A percentile compares a stretch with the other conserved stretches of the same genome.
phyloP scores from a whole-genome alignment of 2,797 vertebrate genomes.

The Danionella dracula region DNA sequence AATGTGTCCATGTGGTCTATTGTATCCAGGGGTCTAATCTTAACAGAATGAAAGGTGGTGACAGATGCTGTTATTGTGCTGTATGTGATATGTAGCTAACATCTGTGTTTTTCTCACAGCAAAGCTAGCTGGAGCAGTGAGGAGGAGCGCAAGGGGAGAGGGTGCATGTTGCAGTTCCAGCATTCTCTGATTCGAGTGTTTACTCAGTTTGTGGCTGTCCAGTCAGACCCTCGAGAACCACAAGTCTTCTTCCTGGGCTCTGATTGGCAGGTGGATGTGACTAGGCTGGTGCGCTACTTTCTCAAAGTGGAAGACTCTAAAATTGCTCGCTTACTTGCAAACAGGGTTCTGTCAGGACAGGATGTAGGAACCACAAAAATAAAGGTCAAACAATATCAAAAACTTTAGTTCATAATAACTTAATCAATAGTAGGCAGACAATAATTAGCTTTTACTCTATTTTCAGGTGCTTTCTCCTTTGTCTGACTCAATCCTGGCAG shows the following conservation, averaged over 20 bases:
- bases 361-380: conserved; percentile 85
- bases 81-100: conserved; percentile 30
- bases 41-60: neutral
- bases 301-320: conserved; percentile 88
- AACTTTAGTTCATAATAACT: too few species aligned
- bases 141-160: conserved; percentile 76
- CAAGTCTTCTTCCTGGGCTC: conserved; percentile 78
- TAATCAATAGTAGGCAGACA: too few species aligned
- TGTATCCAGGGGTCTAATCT: neutral
- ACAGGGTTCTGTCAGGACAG: conserved; percentile 79
- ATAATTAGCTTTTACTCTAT: too few species aligned
- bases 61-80: neutral
- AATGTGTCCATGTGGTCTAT: neutral
- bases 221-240: conserved; percentile 64
- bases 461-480: conserved; percentile 87
- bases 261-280: conserved; percentile 93
- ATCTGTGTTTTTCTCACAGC: conserved; percentile 27
- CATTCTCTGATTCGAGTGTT: conserved; percentile 83
- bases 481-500: conserved; percentile 94
- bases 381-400: conserved; percentile 67
- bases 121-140: conserved; percentile 83
- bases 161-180: conserved; percentile 87
- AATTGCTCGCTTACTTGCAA: conserved; percentile 76
- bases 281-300: conserved; percentile 80
- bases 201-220: conserved; percentile 84